phyloP scores from a whole-genome alignment of 2,797 vertebrate species.

The Gouania willdenowi region DNA sequence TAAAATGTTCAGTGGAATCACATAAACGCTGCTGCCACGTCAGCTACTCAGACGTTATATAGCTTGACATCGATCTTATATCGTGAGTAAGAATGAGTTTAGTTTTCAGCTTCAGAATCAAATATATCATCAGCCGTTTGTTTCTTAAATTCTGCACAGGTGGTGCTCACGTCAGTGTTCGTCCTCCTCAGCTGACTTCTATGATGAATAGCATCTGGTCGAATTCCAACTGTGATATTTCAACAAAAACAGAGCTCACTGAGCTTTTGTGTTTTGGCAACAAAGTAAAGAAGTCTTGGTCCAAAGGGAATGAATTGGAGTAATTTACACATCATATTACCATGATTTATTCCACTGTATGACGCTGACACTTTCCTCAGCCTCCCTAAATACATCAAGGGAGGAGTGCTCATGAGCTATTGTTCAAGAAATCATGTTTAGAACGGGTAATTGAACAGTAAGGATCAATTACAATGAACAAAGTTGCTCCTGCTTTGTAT shows the following conservation, averaged over 20 bases:
- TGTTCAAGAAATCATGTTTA: conserved; percentile 42
- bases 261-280: conserved; percentile 22
- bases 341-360: conserved; percentile 48
- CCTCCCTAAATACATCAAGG: conserved; percentile 20
- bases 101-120: no score
- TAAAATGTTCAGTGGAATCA: no score
- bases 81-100: no score
- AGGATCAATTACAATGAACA: conserved; percentile 11
- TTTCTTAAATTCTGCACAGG: no score
- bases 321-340: conserved; percentile 41
- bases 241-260: conserved; percentile 8
- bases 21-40: no score
- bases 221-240: conserved; percentile 13
- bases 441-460: conserved; percentile 33
- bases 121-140: no score
- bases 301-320: conserved; percentile 28
- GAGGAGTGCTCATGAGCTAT: conserved; percentile 7
- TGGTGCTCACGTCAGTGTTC: no score
- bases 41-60: no score
- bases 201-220: neutral
- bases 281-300: no score
- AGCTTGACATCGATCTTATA: no score
- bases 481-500: conserved; percentile 25
- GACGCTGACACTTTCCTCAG: conserved; percentile 5
- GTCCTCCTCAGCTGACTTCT: no score